Percentiles rank a stretch among this genome's conserved stretches.
Evolutionary conservation across 2,888 invertebrate species (phyloP).

Genomic region (Pemphredon lugubris): DNA sequence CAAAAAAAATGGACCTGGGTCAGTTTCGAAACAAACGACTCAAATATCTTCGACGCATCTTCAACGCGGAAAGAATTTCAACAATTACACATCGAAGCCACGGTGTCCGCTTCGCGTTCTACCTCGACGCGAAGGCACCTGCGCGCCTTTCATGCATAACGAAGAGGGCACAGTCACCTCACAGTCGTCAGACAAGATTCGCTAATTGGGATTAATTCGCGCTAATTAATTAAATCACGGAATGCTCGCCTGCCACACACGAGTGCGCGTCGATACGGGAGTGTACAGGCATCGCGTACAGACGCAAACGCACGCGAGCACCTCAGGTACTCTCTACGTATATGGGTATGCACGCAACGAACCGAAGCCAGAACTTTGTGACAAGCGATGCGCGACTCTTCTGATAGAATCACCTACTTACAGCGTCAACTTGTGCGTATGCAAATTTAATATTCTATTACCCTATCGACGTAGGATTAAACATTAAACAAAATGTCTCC

Average conservation of each 20-base stretch:
- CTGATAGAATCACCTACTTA: constrained; percentile 42
- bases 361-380: constrained; percentile 46
- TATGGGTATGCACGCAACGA: constrained; percentile 43
- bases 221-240: constrained; percentile 77
- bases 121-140: constrained; percentile 54
- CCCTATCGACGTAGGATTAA: background rate
- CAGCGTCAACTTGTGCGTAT: background rate
- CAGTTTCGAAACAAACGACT: too few species aligned
- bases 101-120: background rate
- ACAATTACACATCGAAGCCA: background rate
- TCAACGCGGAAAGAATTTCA: background rate
- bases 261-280: constrained; percentile 4
- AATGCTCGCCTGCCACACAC: constrained; percentile 58
- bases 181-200: constrained; percentile 69
- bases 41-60: background rate
- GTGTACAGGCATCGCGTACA: background rate
- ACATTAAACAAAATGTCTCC: background rate
- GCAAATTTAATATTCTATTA: background rate
- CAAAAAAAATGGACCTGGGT: too few species aligned
- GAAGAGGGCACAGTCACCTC: constrained; percentile 59
- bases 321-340: background rate
- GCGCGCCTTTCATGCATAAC: constrained; percentile 56
- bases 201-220: constrained; percentile 77
- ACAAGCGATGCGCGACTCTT: constrained; percentile 22
- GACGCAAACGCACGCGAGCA: background rate